Conservation (phyloP, 2,888 invertebrate genomes). For the Lamproptera curius region DNA sequence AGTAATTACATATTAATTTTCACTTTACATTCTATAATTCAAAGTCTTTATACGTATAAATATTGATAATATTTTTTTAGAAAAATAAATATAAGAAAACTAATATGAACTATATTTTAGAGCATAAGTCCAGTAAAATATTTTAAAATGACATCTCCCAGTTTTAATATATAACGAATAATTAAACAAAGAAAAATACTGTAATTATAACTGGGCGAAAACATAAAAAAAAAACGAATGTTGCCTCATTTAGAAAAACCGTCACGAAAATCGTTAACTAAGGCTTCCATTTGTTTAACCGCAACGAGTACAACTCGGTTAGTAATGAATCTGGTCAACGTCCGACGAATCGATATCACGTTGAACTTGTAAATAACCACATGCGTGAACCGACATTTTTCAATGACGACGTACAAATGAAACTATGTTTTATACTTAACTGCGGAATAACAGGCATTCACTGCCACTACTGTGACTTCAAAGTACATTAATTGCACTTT, state of each 20-base stretch:
- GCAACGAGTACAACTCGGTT: slow-evolving; percentile 6
- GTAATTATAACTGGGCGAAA: too few species aligned
- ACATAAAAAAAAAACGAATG: background rate
- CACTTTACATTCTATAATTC: too few species aligned
- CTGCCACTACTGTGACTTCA: too few species aligned
- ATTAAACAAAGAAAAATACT: background rate
- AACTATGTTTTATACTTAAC: too few species aligned
- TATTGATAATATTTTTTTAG: too few species aligned
- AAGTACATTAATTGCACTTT: too few species aligned
- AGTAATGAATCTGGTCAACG: slow-evolving; percentile 12
- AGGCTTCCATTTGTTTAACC: background rate
- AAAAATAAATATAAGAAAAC: background rate
- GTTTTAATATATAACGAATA: background rate
- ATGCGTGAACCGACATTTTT: background rate
- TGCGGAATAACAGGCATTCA: too few species aligned
- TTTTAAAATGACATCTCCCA: background rate
- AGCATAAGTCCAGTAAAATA: background rate
- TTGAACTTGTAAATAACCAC: slow-evolving; percentile 1
- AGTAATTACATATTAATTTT: too few species aligned
- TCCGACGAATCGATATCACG: slow-evolving; percentile 11
- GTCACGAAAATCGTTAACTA: background rate
- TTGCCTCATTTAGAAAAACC: background rate
- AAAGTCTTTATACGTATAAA: too few species aligned
- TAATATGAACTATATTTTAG: background rate
- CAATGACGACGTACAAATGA: too few species aligned